Base-by-base conservation (phyloP, 2,797 vertebrate genomes). In the Anableps anableps region DNA sequence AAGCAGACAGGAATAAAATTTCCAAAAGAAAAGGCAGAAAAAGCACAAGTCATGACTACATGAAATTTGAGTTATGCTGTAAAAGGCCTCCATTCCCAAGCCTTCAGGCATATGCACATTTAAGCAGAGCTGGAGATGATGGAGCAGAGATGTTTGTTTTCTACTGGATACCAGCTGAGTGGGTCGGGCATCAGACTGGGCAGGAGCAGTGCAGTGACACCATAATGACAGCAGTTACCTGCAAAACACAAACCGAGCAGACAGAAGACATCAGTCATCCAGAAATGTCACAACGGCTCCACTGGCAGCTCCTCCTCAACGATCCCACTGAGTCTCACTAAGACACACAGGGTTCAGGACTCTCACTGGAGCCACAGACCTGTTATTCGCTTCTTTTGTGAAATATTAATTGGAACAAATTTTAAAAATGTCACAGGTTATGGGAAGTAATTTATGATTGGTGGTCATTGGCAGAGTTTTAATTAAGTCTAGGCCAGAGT, bases 401-500 rank as follows among this genome's bases (percentile, higher is more conserved):
- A 89, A 91, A 91, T 86, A 89, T 90, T 88, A 93, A 93, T 90
- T 86, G 80, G 86, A 83, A 58, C 76, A 82, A 90, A 92, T 87
- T 93, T 83, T 81, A 71, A 85, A 90, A 86, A 77, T 90, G 88
- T 88, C 90, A 88, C 74, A 83, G 88, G 92, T 88, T 89, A 85
- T 80, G 64, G 88, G 73, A 88, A 88, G 89, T 94, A 91, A 94
- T 94, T 92, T 94, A 94, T 92, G 93, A 95, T 91, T 91, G 78
- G 88, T 90, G 91, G 91, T 93, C 92, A 89, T 80, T 62, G 43
- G 82, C 85, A 71, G 90, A 91, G 88, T 92, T 94, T 95, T 94
- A 95, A 95, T 96, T 93, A 95, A 92, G 91, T 91, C 88, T 83
- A 77, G 90, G 90, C 72, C 89, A 92, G 78, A 89, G 92, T 90